Percentiles rank a stretch among this genome's conserved stretches.
Evolutionary conservation across 2,888 invertebrate species (phyloP).

Genomic region (Cantharis nigra): DNA sequence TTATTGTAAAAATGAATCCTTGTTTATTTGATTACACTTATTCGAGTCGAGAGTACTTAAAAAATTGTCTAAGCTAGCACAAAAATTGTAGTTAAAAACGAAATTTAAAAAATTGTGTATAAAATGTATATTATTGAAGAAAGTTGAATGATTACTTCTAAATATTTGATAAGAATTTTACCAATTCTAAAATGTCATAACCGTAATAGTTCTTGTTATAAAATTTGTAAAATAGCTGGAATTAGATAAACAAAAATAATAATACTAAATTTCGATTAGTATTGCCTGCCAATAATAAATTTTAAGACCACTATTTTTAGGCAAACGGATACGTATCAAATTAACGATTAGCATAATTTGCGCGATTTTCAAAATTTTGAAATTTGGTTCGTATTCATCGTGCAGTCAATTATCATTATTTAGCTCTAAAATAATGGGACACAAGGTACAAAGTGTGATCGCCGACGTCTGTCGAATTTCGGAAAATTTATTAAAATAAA

Average conservation of each 20-base stretch:
- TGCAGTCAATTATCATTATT: neutral
- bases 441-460: neutral
- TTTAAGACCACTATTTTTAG: neutral
- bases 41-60: neutral
- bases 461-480: neutral
- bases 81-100: neutral
- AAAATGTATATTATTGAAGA: neutral
- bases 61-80: conserved; percentile 3
- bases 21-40: neutral
- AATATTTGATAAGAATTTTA: neutral
- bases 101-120: neutral
- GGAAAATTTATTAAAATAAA: neutral
- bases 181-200: neutral
- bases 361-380: neutral
- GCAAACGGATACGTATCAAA: neutral
- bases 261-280: neutral
- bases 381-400: neutral
- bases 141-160: neutral
- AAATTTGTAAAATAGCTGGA: neutral
- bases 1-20: neutral
- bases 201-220: neutral
- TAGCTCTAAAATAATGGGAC: neutral
- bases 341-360: neutral
- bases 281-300: neutral
- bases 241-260: neutral